These are phyloP conservation scores for Pachliopta kotzebuea DNA, from an alignment of 2,888 invertebrate species.

Conservation along the genomic window DNA sequence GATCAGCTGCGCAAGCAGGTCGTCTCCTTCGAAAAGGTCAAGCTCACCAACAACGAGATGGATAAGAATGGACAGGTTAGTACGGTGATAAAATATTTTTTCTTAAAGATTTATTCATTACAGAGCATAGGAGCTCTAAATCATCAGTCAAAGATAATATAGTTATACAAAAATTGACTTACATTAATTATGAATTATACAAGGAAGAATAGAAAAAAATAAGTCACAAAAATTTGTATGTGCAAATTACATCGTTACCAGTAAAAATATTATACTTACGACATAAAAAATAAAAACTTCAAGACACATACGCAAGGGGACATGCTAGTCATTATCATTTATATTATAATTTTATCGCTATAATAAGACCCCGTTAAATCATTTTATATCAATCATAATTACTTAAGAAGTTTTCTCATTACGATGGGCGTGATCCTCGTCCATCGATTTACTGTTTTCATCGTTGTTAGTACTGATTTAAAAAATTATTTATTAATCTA, in stretches of 20 bases:
- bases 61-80: slow-evolving; percentile 96
- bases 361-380: slow-evolving; percentile 7
- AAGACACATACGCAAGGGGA: background rate
- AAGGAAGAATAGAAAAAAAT: too few relatives aligned
- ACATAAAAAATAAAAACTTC: background rate
- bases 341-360: background rate
- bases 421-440: slow-evolving; percentile 16
- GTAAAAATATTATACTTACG: too few relatives aligned
- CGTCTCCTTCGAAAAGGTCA: slow-evolving; percentile 98
- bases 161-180: too few relatives aligned
- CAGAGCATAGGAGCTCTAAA: too few relatives aligned
- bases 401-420: slow-evolving; percentile 15
- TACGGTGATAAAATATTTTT: background rate
- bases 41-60: slow-evolving; percentile 99
- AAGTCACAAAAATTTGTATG: too few relatives aligned
- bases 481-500: slow-evolving; percentile 56
- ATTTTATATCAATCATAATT: slow-evolving; percentile 21
- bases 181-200: too few relatives aligned
- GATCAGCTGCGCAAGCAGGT: slow-evolving; percentile 98
- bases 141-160: too few relatives aligned
- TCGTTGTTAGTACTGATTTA: slow-evolving; percentile 37
- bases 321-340: background rate
- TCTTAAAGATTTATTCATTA: too few relatives aligned
- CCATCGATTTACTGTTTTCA: slow-evolving; percentile 7
- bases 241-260: too few relatives aligned